Conservation (phyloP, 2,888 invertebrate genomes). For the Drosophila falleni region DNA sequence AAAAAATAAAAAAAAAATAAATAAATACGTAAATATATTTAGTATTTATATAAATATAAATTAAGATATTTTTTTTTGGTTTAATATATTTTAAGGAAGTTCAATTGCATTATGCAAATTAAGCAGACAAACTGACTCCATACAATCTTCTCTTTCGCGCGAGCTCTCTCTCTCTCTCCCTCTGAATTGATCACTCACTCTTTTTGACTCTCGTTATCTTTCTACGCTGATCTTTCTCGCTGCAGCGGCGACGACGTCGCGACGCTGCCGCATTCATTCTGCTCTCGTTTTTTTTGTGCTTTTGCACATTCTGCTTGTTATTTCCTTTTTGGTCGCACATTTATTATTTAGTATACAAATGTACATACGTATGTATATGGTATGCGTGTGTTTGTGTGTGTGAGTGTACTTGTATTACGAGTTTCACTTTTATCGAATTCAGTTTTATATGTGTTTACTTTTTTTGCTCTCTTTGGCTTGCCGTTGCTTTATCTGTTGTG, state of each 20-base stretch:
- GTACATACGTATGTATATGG: background rate
- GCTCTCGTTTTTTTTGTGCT: conserved; percentile 42
- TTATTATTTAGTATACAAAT: conserved; percentile 49
- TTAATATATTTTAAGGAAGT: conserved; percentile 54
- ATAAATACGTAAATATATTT: conserved; percentile 46
- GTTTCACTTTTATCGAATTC: conserved; percentile 69
- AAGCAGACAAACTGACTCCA: conserved; percentile 52
- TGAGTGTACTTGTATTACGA: conserved; percentile 52
- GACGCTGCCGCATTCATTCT: conserved; percentile 31
- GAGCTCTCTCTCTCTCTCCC: conserved; percentile 1
- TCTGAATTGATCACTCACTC: too few relatives aligned
- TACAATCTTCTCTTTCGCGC: background rate
- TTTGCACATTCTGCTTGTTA: conserved; percentile 46
- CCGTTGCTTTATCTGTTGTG: conserved; percentile 43
- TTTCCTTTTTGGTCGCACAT: conserved; percentile 58
- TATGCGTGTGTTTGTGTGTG: conserved; percentile 13
- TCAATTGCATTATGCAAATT: conserved; percentile 59
- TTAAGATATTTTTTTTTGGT: conserved; percentile 18
- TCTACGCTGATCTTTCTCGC: conserved; percentile 30
- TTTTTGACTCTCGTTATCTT: conserved; percentile 9
- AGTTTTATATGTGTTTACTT: conserved; percentile 34
- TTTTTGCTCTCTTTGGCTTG: conserved; percentile 29
- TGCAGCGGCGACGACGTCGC: conserved; percentile 17
- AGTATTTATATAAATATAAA: conserved; percentile 15
- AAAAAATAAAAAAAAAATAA: conserved; percentile 18